These are phyloP conservation scores for Oikopleura dioica DNA, from an alignment of 23 tunicate genomes.

Conservation along the genomic window DNA sequence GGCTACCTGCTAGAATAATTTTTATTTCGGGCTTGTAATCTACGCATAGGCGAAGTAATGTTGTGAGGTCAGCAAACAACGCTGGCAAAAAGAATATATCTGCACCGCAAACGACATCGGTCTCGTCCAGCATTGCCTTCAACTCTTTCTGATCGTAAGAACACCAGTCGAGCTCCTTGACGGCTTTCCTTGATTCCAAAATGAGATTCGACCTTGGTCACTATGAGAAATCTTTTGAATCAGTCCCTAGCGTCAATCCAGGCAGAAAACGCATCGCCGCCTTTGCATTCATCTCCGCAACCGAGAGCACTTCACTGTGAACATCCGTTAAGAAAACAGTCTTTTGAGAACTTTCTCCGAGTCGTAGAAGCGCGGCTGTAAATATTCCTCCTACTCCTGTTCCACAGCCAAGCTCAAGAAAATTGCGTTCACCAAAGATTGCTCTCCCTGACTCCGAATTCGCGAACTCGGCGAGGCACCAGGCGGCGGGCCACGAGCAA, in stretches of 20 bases:
- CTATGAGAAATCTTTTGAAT: no score
- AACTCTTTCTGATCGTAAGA: neutral
- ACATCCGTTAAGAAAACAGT: neutral
- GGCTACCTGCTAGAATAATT: neutral
- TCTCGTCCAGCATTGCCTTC: neutral
- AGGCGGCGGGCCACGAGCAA: neutral
- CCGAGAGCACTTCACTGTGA: neutral
- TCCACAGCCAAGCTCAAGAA: neutral
- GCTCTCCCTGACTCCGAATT: neutral
- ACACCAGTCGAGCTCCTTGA: neutral
- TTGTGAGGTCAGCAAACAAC: neutral
- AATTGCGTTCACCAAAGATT: neutral
- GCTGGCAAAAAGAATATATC: neutral
- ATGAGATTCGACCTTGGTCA: no score
- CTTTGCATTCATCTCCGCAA: neutral
- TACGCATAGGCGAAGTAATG: neutral
- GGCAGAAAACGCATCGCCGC: no score
- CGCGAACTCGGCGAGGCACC: neutral
- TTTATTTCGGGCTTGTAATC: neutral
- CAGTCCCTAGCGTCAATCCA: no score
- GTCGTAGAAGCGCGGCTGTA: no score
- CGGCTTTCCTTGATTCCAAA: neutral
- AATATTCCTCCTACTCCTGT: neutral
- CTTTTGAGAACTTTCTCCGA: no score
- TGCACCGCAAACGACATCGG: neutral